These are phyloP conservation scores for Callinectes sapidus DNA, from an alignment of 2,888 invertebrate genomes.

Conservation along the genomic window DNA sequence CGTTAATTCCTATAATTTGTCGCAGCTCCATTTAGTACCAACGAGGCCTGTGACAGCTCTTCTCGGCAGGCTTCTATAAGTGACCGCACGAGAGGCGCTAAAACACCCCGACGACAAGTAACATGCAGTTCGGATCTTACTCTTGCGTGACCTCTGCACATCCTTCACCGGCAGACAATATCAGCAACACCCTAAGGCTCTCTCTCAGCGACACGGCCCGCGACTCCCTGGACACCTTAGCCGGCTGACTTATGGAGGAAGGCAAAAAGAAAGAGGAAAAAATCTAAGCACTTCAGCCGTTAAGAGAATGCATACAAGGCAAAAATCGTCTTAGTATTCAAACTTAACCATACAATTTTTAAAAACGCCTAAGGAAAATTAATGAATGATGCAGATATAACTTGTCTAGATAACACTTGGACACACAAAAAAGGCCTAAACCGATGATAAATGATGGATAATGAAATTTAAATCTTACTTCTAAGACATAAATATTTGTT, in stretches of 20 bases:
- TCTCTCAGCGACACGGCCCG: neutral
- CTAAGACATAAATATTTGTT: neutral
- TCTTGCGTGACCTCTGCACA: conserved; percentile 25
- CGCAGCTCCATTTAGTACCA: neutral
- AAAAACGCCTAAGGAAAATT: neutral
- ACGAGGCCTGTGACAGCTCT: conserved; percentile 14
- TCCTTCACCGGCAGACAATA: neutral
- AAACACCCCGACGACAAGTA: conserved; percentile 1
- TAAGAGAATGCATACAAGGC: neutral
- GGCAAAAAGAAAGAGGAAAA: neutral
- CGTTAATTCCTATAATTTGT: conserved; percentile 33
- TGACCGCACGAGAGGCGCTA: neutral
- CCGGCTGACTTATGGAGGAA: neutral
- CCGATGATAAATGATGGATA: neutral
- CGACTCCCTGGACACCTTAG: neutral
- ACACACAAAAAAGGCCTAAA: neutral
- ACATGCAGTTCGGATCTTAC: neutral
- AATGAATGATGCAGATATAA: neutral
- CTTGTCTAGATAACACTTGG: neutral
- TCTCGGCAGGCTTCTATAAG: neutral
- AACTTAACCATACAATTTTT: neutral
- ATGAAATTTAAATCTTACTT: neutral
- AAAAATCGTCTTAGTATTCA: neutral
- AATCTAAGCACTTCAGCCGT: neutral
- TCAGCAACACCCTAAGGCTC: conserved; percentile 2